Conservation (phyloP, 2,888 invertebrate genomes). For the Spisula subtruncata region DNA sequence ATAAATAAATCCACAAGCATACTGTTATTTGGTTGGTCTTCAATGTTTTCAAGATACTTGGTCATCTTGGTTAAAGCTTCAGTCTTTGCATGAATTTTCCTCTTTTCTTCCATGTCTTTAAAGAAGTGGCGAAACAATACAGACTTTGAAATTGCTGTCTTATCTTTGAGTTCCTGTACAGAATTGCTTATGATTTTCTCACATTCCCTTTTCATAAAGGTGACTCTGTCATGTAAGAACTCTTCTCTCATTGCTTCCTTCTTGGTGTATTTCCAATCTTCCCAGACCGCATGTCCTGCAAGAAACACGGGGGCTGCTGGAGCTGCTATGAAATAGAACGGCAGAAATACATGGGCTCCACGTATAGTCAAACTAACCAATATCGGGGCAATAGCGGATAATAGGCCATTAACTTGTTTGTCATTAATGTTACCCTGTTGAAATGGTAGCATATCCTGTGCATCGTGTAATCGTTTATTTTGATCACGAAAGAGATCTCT, state of each 20-base stretch:
- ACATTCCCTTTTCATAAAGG: constrained; percentile 33
- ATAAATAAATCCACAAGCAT: background rate
- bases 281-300: constrained; percentile 25
- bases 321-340: constrained; percentile 45
- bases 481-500: background rate
- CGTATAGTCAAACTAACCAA: constrained; percentile 31
- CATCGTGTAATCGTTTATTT: background rate
- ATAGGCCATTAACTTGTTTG: background rate
- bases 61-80: background rate
- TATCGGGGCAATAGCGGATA: constrained; percentile 21
- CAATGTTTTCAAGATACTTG: background rate
- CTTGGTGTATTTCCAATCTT: constrained; percentile 43
- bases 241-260: constrained; percentile 37
- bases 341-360: constrained; percentile 36
- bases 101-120: constrained; percentile 32
- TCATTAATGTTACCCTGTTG: background rate
- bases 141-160: background rate
- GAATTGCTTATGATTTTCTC: background rate
- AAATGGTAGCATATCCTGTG: background rate
- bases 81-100: constrained; percentile 5
- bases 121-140: constrained; percentile 20
- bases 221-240: constrained; percentile 15
- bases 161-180: background rate
- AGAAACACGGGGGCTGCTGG: constrained; percentile 50
- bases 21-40: background rate